Percentiles rank a stretch among this genome's conserved stretches.
Conservation (phyloP, 2,888 invertebrate genomes). For the Tetragonula carbonaria region DNA sequence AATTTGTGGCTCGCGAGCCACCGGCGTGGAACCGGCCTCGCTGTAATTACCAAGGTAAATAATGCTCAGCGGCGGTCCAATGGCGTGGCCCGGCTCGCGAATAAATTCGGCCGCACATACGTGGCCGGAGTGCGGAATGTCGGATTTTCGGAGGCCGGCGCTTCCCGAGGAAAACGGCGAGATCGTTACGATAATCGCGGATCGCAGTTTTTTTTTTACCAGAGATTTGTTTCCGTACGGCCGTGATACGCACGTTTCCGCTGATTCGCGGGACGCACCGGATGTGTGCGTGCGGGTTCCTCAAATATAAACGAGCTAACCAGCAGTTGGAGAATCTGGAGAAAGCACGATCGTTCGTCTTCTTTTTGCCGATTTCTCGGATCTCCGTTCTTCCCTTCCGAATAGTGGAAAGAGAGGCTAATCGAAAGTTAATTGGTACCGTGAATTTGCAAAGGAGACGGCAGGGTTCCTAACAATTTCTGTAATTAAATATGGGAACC, state of each 20-base stretch:
- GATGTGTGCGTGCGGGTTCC: background rate
- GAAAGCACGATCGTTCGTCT: background rate
- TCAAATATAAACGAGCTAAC: conserved; percentile 7
- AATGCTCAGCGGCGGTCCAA: conserved; percentile 74
- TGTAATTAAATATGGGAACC: background rate
- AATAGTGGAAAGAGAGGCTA: background rate
- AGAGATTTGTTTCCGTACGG: conserved; percentile 51
- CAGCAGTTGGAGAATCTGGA: background rate
- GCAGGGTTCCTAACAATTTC: background rate
- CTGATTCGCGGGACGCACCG: background rate
- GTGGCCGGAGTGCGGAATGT: conserved; percentile 72
- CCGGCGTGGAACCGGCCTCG: conserved; percentile 72
- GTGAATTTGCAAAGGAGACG: background rate
- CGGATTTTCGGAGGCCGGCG: conserved; percentile 37
- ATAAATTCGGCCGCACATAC: conserved; percentile 76
- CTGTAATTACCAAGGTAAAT: conserved; percentile 79
- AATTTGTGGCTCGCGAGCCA: conserved; percentile 74
- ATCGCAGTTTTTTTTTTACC: background rate
- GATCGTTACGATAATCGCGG: conserved; percentile 66
- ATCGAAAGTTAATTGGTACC: background rate
- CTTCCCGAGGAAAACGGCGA: conserved; percentile 34
- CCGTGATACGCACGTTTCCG: conserved; percentile 18
- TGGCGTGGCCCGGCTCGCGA: conserved; percentile 73
- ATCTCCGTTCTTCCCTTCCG: too few species aligned
- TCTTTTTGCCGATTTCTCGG: background rate